Evolutionary conservation across 2,797 vertebrate genomes (phyloP).

Genomic region (Centroberyx gerrardi): DNA sequence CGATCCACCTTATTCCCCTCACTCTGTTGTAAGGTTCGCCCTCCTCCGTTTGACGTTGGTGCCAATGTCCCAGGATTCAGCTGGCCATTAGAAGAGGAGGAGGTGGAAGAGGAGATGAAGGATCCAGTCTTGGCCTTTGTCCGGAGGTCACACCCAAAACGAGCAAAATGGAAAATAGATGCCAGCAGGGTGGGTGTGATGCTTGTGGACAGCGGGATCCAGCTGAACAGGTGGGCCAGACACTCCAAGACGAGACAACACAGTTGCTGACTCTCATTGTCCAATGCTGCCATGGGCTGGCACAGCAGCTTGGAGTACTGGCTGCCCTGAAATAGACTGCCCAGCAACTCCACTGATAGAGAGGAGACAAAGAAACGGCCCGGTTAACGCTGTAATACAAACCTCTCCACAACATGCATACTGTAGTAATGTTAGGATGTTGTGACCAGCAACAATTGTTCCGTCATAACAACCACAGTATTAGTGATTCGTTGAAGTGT

Average conservation of each 20-base stretch:
- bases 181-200: conserved; percentile 97
- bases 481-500: not conserved
- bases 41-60: conserved; percentile 81
- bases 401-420: not conserved
- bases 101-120: conserved; percentile 75
- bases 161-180: conserved; percentile 98
- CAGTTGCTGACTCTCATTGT: conserved; percentile 92
- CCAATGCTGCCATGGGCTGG: conserved; percentile 93
- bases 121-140: conserved; percentile 79
- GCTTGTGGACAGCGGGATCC: conserved; percentile 97
- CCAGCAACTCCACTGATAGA: conserved; percentile 89
- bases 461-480: not conserved
- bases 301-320: conserved; percentile 91
- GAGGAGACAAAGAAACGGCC: conserved; percentile 35
- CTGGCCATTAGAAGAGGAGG: conserved; percentile 78
- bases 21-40: conserved; percentile 64
- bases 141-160: conserved; percentile 94
- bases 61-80: conserved; percentile 62
- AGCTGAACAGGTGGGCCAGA: conserved; percentile 98
- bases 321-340: conserved; percentile 93
- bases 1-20: conserved; percentile 86
- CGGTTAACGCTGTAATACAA: conserved; percentile 36
- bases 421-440: not conserved
- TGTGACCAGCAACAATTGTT: not conserved
- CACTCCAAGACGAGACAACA: conserved; percentile 96